Evolutionary conservation across 2,113 vertebrate genomes (phyloP).

Genomic region (Laterallus jamaicensis): DNA sequence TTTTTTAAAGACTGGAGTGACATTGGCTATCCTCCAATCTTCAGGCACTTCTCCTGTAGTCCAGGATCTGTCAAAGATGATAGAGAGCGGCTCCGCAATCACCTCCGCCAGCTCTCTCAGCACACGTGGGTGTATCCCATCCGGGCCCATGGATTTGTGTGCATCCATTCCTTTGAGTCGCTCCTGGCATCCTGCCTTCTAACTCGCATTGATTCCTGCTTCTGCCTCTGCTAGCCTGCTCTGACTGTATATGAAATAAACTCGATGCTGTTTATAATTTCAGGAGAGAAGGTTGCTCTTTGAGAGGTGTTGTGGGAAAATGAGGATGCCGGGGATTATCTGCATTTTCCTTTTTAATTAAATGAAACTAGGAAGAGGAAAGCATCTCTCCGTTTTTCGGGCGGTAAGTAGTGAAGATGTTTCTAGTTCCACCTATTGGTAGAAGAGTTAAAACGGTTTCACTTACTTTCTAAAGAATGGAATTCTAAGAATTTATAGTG

Average conservation of each 20-base stretch:
- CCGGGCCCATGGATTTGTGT: too few species aligned
- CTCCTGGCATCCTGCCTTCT: background rate
- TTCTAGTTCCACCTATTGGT: conserved; percentile 54
- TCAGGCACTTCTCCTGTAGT: too few species aligned
- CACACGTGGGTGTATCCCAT: too few species aligned
- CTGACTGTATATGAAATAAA: background rate
- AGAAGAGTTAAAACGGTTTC: conserved; percentile 15
- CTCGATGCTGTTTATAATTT: background rate
- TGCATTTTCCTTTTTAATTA: background rate
- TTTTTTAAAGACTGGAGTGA: too few species aligned
- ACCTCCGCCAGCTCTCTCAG: too few species aligned
- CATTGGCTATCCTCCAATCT: too few species aligned
- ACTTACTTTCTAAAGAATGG: background rate
- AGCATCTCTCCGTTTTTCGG: background rate
- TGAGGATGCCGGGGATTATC: background rate
- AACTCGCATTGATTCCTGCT: background rate
- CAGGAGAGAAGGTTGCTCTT: background rate
- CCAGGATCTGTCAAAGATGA: too few species aligned
- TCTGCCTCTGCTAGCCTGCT: background rate
- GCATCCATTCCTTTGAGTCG: too few species aligned
- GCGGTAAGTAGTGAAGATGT: background rate
- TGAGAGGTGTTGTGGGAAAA: background rate
- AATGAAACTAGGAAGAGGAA: background rate
- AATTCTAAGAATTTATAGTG: conserved; percentile 60
- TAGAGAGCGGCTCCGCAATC: too few species aligned